These are phyloP conservation scores for Notarius lentiginosus DNA, from an alignment of 2,113 vertebrate species.

Conservation along the genomic window DNA sequence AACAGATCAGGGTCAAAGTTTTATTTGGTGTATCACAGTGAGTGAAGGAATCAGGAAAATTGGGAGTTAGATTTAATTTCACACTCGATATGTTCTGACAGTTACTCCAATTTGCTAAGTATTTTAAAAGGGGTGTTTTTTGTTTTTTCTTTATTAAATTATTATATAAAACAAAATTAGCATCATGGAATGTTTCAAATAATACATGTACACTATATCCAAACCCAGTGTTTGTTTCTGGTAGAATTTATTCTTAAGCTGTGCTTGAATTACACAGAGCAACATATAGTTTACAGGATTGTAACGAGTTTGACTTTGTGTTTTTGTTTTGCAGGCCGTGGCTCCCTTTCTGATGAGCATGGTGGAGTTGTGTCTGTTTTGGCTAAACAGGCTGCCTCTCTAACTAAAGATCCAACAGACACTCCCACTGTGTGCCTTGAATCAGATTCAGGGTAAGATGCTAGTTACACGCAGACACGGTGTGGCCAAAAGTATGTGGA, in stretches of 20 bases:
- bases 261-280: neutral
- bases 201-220: neutral
- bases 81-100: neutral
- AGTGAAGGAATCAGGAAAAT: no score
- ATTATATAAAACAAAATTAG: no score
- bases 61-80: neutral
- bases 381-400: slow-evolving; percentile 87
- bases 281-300: neutral
- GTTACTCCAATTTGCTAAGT: no score
- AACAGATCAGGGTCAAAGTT: no score
- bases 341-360: slow-evolving; percentile 92
- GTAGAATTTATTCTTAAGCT: neutral
- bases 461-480: neutral
- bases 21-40: no score
- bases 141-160: no score
- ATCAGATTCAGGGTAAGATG: slow-evolving; percentile 87
- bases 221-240: neutral
- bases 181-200: neutral
- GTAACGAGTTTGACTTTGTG: neutral
- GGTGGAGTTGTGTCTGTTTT: slow-evolving; percentile 90
- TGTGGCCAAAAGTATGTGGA: neutral
- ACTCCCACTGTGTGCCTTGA: slow-evolving; percentile 91
- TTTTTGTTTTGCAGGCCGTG: slow-evolving; percentile 75
- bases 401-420: slow-evolving; percentile 88
- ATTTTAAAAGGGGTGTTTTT: no score